These are phyloP conservation scores for Syrista parreyssii DNA, from an alignment of 2,888 invertebrate species.

Conservation along the genomic window DNA sequence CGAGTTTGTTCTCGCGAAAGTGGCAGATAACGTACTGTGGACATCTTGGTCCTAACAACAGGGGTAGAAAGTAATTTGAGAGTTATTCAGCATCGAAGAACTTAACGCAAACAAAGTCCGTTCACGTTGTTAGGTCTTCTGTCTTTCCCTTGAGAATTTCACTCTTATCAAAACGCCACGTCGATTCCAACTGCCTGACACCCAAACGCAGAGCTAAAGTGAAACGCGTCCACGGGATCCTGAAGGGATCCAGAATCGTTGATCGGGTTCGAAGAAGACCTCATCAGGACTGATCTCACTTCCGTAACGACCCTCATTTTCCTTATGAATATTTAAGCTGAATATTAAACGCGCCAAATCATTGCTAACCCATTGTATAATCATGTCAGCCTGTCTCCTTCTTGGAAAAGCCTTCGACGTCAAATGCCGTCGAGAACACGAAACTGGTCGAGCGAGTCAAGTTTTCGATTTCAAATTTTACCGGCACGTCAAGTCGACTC, in stretches of 20 bases:
- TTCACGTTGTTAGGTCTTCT: not conserved
- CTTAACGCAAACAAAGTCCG: not conserved
- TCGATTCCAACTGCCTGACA: not conserved
- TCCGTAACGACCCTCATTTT: slow-evolving; percentile 24
- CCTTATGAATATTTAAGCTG: slow-evolving; percentile 61
- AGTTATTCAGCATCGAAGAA: not conserved
- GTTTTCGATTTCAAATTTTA: slow-evolving; percentile 26
- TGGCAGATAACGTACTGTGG: not conserved
- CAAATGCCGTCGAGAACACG: not conserved
- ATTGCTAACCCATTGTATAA: slow-evolving; percentile 42
- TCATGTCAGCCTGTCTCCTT: not conserved
- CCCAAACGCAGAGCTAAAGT: not conserved
- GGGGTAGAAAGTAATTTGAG: not conserved
- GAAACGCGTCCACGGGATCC: not conserved
- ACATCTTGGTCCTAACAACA: not conserved
- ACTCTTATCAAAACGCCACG: not conserved
- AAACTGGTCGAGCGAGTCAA: not conserved
- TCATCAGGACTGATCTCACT: not conserved
- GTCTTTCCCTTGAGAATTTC: not conserved
- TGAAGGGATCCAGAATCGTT: not conserved
- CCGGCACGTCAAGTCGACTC: no score
- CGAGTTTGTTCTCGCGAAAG: not conserved
- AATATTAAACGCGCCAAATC: slow-evolving; percentile 62
- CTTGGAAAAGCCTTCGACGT: not conserved
- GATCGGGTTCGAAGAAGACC: not conserved